Evolutionary conservation across 2,888 invertebrate genomes (phyloP).

Genomic region (Pilophorus perplexus): DNA sequence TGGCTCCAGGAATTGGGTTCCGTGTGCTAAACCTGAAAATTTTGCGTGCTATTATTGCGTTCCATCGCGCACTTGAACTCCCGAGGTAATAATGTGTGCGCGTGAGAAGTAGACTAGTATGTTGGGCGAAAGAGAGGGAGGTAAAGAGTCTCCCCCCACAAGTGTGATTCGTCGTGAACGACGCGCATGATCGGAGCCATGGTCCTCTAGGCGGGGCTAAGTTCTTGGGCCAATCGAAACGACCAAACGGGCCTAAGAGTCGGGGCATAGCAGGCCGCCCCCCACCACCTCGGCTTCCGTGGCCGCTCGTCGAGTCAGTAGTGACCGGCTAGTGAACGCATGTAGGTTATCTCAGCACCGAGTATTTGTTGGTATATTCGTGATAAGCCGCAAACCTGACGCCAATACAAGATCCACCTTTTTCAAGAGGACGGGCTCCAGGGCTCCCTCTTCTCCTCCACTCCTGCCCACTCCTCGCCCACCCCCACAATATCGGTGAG

Average conservation of each 20-base stretch:
- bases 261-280: background rate
- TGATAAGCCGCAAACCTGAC: conserved; percentile 39
- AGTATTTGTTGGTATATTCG: conserved; percentile 10
- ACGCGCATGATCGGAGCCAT: conserved; percentile 14
- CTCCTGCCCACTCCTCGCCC: conserved; percentile 54
- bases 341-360: conserved; percentile 2
- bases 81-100: conserved; percentile 8
- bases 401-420: conserved; percentile 38
- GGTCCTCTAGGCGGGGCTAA: background rate
- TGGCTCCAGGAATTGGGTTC: too few relatives aligned
- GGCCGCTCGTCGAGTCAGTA: background rate
- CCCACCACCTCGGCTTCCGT: conserved; percentile 3
- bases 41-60: conserved; percentile 11
- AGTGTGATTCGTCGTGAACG: background rate
- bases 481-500: conserved; percentile 57
- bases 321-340: conserved; percentile 20
- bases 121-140: background rate
- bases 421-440: conserved; percentile 49
- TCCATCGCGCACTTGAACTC: conserved; percentile 7
- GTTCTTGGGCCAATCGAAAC: background rate
- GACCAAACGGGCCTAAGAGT: background rate
- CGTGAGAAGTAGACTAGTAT: conserved; percentile 4
- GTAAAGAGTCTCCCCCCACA: background rate
- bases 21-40: too few relatives aligned
- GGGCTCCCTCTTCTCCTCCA: conserved; percentile 54